Evolutionary conservation across 2,113 vertebrate genomes (phyloP).

Genomic region (Mohoua ochrocephala): DNA sequence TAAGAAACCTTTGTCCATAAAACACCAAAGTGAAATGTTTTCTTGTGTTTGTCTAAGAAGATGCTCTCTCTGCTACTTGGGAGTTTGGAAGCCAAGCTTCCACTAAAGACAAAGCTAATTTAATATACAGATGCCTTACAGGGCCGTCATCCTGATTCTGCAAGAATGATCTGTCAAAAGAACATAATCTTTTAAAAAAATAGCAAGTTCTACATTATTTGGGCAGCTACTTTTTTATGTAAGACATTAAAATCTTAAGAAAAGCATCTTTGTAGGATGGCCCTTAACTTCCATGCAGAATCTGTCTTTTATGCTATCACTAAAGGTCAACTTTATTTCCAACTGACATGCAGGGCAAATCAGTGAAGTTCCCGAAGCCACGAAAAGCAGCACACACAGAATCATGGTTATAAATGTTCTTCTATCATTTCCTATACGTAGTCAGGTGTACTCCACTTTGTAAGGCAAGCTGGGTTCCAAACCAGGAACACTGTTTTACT

Average conservation of each 20-base stretch:
- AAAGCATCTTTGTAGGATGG: not conserved
- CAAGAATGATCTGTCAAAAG: not conserved
- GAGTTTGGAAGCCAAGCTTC: not conserved
- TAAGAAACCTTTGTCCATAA: not conserved
- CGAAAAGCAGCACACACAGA: not conserved
- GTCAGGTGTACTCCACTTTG: not conserved
- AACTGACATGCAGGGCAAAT: not conserved
- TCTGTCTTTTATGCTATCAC: not conserved
- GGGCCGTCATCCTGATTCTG: not conserved
- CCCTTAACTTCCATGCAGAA: not conserved
- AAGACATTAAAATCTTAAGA: not conserved
- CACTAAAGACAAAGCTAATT: not conserved
- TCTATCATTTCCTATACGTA: not conserved
- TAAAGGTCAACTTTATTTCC: not conserved
- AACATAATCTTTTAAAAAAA: not conserved
- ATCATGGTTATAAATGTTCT: not conserved
- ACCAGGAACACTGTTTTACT: not conserved
- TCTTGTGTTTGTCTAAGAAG: not conserved
- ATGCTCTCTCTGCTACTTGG: not conserved
- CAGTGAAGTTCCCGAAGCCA: not conserved
- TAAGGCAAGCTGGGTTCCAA: not conserved
- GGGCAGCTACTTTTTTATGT: not conserved
- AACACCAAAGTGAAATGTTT: not conserved
- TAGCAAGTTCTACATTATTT: not conserved
- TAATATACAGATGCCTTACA: not conserved